These are phyloP conservation scores for Sebastiscus albofasciatus DNA, from an alignment of 2,797 vertebrate genomes.

Conservation along the genomic window DNA sequence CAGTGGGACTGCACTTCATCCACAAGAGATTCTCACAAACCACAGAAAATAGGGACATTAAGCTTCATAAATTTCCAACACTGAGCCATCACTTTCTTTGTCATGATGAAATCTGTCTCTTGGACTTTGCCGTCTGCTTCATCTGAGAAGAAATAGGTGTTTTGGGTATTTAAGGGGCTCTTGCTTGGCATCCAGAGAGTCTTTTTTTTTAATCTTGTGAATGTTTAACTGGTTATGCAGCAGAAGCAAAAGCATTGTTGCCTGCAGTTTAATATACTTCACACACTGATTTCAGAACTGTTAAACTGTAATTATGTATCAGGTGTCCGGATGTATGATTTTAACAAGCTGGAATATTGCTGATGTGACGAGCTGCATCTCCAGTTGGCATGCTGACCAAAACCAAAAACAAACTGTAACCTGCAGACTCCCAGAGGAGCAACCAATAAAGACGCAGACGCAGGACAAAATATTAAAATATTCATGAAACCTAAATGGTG, in stretches of 20 bases:
- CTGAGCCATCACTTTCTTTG: not conserved
- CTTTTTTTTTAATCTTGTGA: not conserved
- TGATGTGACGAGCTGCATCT: not conserved
- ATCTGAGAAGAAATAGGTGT: not conserved
- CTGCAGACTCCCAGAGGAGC: not conserved
- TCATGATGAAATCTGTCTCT: not conserved
- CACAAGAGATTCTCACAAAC: not conserved
- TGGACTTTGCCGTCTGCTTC: not conserved
- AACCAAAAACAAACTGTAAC: not conserved
- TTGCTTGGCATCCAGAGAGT: not conserved
- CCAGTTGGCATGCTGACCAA: not conserved
- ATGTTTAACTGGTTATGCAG: not conserved
- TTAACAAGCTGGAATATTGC: not conserved
- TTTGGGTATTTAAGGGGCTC: not conserved
- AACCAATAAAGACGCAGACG: not conserved
- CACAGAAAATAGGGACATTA: not conserved
- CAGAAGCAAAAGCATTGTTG: not conserved
- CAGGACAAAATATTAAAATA: constrained; percentile 2
- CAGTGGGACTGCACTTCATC: not conserved
- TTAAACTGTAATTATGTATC: not conserved
- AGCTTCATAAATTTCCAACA: not conserved
- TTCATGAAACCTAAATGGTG: constrained; percentile 33
- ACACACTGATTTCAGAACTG: not conserved
- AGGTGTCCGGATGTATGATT: not conserved
- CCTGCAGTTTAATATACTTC: not conserved